Conservation (phyloP, 1,140 invertebrate genomes). For the Geopemphigus sp. region DNA sequence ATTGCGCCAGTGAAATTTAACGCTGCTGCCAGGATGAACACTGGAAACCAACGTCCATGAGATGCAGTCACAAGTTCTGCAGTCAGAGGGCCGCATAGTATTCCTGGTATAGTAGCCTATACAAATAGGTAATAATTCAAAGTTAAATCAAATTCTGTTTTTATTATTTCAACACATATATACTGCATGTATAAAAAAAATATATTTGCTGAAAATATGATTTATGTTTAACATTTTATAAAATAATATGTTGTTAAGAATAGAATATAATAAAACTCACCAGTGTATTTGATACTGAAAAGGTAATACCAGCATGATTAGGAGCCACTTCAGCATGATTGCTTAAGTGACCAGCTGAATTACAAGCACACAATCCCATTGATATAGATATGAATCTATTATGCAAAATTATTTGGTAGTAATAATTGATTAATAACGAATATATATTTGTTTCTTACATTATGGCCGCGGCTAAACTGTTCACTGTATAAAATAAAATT, state of each 20-base stretch:
- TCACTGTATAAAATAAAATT: conserved; percentile 71
- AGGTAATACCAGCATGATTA: conserved; percentile 76
- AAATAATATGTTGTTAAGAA: not conserved
- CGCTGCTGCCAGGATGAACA: conserved; percentile 71
- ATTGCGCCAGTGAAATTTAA: conserved; percentile 76
- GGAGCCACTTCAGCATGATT: conserved; percentile 80
- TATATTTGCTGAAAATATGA: not conserved
- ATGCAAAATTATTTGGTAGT: not conserved
- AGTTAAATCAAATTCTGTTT: too few species aligned
- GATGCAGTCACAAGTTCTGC: conserved; percentile 72
- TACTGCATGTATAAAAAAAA: too few species aligned
- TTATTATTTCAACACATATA: too few species aligned
- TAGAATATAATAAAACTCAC: conserved; percentile 57
- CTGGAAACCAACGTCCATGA: conserved; percentile 73
- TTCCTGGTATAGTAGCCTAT: conserved; percentile 74
- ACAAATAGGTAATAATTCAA: too few species aligned
- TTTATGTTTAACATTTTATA: not conserved
- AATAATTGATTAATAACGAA: conserved; percentile 20
- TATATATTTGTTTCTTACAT: conserved; percentile 60
- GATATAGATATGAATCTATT: conserved; percentile 72
- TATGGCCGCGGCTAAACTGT: conserved; percentile 69
- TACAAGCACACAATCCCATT: conserved; percentile 75
- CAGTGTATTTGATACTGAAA: conserved; percentile 77
- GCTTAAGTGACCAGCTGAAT: conserved; percentile 75
- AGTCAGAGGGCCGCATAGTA: conserved; percentile 74